Base-by-base conservation (phyloP, 2,888 invertebrate genomes). In the Iselma pallidipennis region DNA sequence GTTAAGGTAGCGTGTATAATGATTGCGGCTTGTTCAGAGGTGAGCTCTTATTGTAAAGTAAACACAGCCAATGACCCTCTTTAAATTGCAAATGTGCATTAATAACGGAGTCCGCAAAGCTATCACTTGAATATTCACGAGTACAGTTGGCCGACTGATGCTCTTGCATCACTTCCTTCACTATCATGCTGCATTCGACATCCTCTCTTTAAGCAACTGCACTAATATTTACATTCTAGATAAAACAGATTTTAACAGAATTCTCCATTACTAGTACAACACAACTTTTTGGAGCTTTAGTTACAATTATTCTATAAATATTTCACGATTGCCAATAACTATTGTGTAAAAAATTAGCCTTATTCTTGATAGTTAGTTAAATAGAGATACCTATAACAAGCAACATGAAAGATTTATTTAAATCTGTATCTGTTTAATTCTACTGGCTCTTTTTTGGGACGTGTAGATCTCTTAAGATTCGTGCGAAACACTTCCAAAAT, bases 41-140 rank as follows among this genome's bases (percentile, higher is more conserved):
- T 72, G 70, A 68, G 62, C 71, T 74, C 72, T 75, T 74, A 74
- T 74, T 76, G 71, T 69, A 69, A 72, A 73, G 74, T 76, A 76
- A 77, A 76, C 74, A 76, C 71, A 66, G 71, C 66, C 74, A 73
- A 76, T 76, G 77, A 73, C 76, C 77, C 75, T 75, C 75, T 76
- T 76, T 76, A 76, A 73, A 74, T 75, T 76, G 77, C 75, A 76
- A 76, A 77, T 77, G 74, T 74, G 73, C 73, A 73, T 74, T 77
- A 74, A 76, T 72, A 72, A 74, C 67, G 61, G 66, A 73, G 70
- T 66, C 69, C 71, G 70, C 72, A 69, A 71, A 71, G 69, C 70
- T 67, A 65, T 63, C 59, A 63, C 49, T 65, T 71, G 71, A 71
- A 71, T 71, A 71, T 71, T 71, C 71, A 71, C 54, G 67, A 66